phyloP scores from a whole-genome alignment of 2,797 vertebrate genomes.

The Xenopus petersii region DNA sequence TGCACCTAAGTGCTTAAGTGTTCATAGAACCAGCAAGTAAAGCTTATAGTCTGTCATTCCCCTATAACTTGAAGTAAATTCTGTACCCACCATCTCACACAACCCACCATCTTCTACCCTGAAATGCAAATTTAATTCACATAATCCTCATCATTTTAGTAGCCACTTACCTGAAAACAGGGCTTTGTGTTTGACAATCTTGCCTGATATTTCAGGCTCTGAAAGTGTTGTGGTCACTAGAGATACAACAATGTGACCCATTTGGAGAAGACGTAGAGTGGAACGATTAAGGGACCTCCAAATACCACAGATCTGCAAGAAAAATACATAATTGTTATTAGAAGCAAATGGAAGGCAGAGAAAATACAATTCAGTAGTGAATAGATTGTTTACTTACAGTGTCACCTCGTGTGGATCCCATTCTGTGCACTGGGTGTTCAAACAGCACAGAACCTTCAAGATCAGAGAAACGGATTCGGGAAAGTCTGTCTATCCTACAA shows the following conservation, averaged over 20 bases:
- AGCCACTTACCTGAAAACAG: conserved; percentile 79
- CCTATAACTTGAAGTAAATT: no score
- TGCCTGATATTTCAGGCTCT: conserved; percentile 83
- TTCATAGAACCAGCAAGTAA: no score
- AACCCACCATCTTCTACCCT: no score
- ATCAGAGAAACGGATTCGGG: conserved; percentile 77
- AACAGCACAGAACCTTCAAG: conserved; percentile 76
- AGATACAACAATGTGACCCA: conserved; percentile 81
- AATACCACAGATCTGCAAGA: conserved; percentile 83
- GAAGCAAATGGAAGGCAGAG: not conserved
- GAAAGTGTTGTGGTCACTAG: conserved; percentile 66
- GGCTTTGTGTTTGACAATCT: conserved; percentile 86
- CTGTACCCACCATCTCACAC: no score
- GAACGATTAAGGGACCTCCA: conserved; percentile 88
- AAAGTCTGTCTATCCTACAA: conserved; percentile 71
- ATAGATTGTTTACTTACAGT: conserved; percentile 69
- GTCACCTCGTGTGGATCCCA: conserved; percentile 58
- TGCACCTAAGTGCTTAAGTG: no score
- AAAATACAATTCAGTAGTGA: not conserved
- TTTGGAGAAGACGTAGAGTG: conserved; percentile 77
- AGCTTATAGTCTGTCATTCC: no score
- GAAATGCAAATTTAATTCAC: no score
- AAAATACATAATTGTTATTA: not conserved
- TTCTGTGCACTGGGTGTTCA: conserved; percentile 78
- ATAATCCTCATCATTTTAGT: not conserved